phyloP scores from a whole-genome alignment of 2,797 vertebrate genomes.

The Protonibea diacanthus region DNA sequence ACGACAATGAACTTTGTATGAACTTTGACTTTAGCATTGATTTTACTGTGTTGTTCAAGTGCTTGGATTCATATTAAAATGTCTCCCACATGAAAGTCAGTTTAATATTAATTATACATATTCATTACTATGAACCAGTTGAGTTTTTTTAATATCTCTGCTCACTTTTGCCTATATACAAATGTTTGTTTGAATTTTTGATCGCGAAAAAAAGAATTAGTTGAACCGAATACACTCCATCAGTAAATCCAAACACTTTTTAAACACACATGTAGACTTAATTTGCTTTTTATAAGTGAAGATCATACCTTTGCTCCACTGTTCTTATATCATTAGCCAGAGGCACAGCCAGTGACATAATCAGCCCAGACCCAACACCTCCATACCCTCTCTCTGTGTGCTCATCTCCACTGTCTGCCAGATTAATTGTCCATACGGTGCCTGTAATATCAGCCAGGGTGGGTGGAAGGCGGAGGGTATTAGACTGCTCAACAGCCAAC shows the following conservation, averaged over 20 bases:
- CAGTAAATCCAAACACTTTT: background rate
- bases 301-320: slow-evolving; percentile 26
- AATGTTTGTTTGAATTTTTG: background rate
- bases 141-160: background rate
- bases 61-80: background rate
- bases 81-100: background rate
- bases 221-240: slow-evolving; percentile 4
- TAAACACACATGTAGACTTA: slow-evolving; percentile 8
- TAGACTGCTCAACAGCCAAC: slow-evolving; percentile 55
- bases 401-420: slow-evolving; percentile 69
- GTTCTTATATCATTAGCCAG: slow-evolving; percentile 68
- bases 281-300: slow-evolving; percentile 35
- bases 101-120: background rate
- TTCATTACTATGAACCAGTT: too few species aligned
- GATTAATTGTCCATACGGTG: slow-evolving; percentile 82
- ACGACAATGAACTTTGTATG: background rate
- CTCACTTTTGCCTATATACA: background rate
- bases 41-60: background rate
- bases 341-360: slow-evolving; percentile 73
- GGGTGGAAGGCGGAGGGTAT: slow-evolving; percentile 56
- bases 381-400: slow-evolving; percentile 60
- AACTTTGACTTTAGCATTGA: background rate
- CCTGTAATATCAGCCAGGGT: slow-evolving; percentile 62
- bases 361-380: slow-evolving; percentile 73
- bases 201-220: background rate